Conservation (phyloP, 1,140 invertebrate genomes). For the Belonocnema kinseyi region DNA sequence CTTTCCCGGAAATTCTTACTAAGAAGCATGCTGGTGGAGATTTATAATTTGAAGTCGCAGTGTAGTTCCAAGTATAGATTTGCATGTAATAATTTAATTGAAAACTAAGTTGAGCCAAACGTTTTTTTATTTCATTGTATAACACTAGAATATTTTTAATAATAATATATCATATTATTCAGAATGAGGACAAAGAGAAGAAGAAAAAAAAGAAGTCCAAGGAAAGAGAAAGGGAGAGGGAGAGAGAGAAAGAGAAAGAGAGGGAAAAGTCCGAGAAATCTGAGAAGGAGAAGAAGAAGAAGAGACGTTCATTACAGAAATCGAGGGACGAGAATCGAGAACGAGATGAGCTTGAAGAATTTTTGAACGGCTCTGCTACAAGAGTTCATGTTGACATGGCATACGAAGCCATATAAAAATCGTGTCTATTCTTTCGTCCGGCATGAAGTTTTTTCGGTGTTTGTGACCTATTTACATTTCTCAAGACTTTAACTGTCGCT, state of each 20-base stretch:
- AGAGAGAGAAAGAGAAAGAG: constrained; percentile 70
- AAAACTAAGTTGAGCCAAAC: too few relatives aligned
- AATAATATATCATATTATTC: constrained; percentile 32
- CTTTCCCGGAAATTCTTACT: neutral
- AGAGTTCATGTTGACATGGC: constrained; percentile 73
- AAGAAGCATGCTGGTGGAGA: neutral
- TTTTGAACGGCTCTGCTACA: constrained; percentile 77
- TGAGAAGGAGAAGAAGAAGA: constrained; percentile 72
- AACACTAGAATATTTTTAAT: neutral
- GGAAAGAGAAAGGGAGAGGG: constrained; percentile 70
- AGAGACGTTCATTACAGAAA: constrained; percentile 68
- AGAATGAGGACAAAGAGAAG: constrained; percentile 78
- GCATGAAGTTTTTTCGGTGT: neutral
- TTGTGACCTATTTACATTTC: neutral
- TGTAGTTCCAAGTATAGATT: neutral
- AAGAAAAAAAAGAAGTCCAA: constrained; percentile 70
- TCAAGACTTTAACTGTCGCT: constrained; percentile 10
- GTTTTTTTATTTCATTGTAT: neutral
- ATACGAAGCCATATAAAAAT: constrained; percentile 77
- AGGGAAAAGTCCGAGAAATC: constrained; percentile 69
- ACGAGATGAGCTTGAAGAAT: constrained; percentile 81
- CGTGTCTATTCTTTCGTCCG: neutral
- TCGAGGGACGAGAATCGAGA: constrained; percentile 71
- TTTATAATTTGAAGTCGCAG: neutral
- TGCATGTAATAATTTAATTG: constrained; percentile 34